Percentiles rank a stretch among this genome's conserved stretches.
Conservation (phyloP, 2,797 vertebrate species). For the Gephyroberyx darwinii region DNA sequence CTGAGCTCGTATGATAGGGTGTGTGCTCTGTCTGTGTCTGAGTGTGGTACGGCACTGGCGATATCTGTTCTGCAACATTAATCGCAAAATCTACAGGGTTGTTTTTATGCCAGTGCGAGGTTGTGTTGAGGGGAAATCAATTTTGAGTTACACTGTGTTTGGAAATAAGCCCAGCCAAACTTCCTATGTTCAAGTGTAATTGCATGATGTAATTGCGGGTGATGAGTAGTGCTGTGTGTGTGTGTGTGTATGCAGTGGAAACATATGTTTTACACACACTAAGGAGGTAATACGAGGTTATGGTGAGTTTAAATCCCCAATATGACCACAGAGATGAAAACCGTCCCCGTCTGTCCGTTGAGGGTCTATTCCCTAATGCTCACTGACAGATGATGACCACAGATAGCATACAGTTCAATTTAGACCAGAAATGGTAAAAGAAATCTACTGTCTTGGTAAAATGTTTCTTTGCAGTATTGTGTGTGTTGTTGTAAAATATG, state of each 20-base stretch:
- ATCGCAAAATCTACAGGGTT: slow-evolving; percentile 54
- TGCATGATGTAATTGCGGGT: slow-evolving; percentile 66
- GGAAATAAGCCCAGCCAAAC: slow-evolving; percentile 57
- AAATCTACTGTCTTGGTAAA: background rate
- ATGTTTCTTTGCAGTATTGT: background rate
- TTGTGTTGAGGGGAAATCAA: slow-evolving; percentile 61
- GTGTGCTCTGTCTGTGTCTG: slow-evolving; percentile 9
- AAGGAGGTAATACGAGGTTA: slow-evolving; percentile 1
- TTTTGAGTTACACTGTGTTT: slow-evolving; percentile 60
- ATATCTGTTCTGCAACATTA: slow-evolving; percentile 60
- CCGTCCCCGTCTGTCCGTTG: slow-evolving; percentile 13
- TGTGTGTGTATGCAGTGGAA: background rate
- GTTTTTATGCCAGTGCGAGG: slow-evolving; percentile 49
- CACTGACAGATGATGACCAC: slow-evolving; percentile 19
- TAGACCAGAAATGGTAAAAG: background rate
- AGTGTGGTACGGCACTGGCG: slow-evolving; percentile 1
- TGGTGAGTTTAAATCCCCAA: slow-evolving; percentile 28
- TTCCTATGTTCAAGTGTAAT: slow-evolving; percentile 67
- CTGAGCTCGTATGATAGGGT: slow-evolving; percentile 30
- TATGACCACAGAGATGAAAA: slow-evolving; percentile 46
- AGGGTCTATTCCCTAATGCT: slow-evolving; percentile 16
- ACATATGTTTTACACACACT: background rate
- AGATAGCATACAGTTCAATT: slow-evolving; percentile 20
- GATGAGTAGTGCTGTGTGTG: slow-evolving; percentile 38
- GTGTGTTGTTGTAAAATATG: slow-evolving; percentile 3